These are phyloP conservation scores for Nanorana parkeri DNA, from an alignment of 2,113 vertebrate genomes.

Conservation along the genomic window DNA sequence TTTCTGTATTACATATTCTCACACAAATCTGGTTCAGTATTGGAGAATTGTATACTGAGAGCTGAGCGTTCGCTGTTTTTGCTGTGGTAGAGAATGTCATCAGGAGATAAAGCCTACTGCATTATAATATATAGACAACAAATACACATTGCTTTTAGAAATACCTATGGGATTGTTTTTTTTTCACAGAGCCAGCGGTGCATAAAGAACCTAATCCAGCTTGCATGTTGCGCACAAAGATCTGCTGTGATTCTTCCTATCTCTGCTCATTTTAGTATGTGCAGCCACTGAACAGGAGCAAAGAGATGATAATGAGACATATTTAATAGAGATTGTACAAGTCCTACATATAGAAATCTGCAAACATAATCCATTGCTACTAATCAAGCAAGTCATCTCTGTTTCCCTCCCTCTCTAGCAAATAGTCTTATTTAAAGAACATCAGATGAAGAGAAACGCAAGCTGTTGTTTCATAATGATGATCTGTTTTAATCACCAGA, in stretches of 20 bases:
- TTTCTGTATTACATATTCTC: too few relatives aligned
- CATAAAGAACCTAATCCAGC: constrained; percentile 23
- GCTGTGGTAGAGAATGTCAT: neutral
- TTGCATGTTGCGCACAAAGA: neutral
- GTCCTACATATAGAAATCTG: constrained; percentile 13
- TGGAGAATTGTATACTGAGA: too few relatives aligned
- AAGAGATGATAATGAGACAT: constrained; percentile 13
- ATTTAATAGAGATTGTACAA: neutral
- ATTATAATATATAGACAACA: constrained; percentile 19
- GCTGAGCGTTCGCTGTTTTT: neutral
- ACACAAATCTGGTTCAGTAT: too few relatives aligned
- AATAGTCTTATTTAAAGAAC: too few relatives aligned
- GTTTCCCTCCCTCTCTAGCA: too few relatives aligned
- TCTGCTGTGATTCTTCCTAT: constrained; percentile 8
- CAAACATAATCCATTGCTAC: too few relatives aligned
- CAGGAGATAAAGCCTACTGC: neutral
- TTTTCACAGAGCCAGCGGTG: constrained; percentile 17
- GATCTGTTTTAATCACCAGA: too few relatives aligned
- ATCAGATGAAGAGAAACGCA: too few relatives aligned
- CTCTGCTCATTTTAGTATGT: neutral
- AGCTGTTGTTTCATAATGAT: too few relatives aligned
- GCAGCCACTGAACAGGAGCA: neutral
- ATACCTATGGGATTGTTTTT: constrained; percentile 25
- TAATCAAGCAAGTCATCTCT: too few relatives aligned
- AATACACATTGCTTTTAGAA: constrained; percentile 21